Evolutionary conservation across 2,113 vertebrate genomes (phyloP).

Genomic region (Oncorhynchus kisutch): DNA sequence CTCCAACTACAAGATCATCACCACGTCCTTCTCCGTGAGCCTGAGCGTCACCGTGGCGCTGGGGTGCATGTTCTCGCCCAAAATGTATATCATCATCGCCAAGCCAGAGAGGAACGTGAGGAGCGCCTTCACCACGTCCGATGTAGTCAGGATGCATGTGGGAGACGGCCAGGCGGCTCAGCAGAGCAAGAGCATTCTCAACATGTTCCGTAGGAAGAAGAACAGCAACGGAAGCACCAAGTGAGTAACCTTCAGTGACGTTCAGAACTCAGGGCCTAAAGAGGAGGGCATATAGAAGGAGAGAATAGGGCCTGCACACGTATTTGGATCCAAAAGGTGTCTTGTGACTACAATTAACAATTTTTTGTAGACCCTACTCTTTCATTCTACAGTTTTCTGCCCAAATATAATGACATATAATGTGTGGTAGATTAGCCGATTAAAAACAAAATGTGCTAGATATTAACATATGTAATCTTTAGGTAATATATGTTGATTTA

Average conservation of each 20-base stretch:
- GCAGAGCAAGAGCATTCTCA: conserved; percentile 90
- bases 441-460: no score
- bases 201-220: conserved; percentile 98
- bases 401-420: no score
- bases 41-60: conserved; percentile 96
- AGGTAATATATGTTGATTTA: no score
- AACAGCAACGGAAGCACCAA: conserved; percentile 84
- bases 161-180: conserved; percentile 90
- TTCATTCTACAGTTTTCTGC: no score
- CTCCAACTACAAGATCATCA: conserved; percentile 99
- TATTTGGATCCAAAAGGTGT: background rate
- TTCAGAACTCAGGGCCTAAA: conserved; percentile 6
- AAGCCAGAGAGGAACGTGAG: conserved; percentile 97
- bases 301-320: conserved; percentile 27
- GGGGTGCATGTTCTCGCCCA: conserved; percentile 98
- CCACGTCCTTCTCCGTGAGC: conserved; percentile 97
- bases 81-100: conserved; percentile 99
- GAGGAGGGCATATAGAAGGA: conserved; percentile 4
- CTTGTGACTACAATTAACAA: no score
- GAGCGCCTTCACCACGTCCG: conserved; percentile 98
- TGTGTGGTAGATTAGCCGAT: no score
- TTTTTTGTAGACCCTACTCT: no score
- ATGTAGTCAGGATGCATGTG: conserved; percentile 98
- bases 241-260: conserved; percentile 77
- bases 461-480: no score